Conservation (phyloP, 2,888 invertebrate genomes). For the Lagria hirta region DNA sequence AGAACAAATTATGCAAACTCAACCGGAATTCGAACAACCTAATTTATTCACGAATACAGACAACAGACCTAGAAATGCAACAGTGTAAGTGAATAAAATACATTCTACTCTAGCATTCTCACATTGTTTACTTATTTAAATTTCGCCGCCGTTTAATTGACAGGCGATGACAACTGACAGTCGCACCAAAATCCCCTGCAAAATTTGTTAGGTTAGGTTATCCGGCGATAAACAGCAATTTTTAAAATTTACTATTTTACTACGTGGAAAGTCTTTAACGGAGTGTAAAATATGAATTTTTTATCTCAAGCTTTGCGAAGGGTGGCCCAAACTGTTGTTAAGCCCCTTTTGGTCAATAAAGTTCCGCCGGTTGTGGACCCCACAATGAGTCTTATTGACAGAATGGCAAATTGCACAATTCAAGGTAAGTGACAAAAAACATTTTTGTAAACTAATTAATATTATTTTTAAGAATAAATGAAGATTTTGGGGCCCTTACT, state of each 20-base stretch:
- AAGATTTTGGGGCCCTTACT: too few relatives aligned
- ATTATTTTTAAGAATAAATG: too few relatives aligned
- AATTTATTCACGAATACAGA: slow-evolving; percentile 8
- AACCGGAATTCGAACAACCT: slow-evolving; percentile 7
- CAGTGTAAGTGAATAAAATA: slow-evolving; percentile 2
- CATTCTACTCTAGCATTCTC: too few relatives aligned
- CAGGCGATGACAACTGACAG: too few relatives aligned
- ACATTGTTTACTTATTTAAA: too few relatives aligned
- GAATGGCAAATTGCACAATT: slow-evolving; percentile 32
- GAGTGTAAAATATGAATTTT: slow-evolving; percentile 32
- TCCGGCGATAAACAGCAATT: slow-evolving; percentile 1
- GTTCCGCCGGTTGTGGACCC: slow-evolving; percentile 16
- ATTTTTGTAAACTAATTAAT: not conserved
- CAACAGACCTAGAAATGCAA: not conserved
- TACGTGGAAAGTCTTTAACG: slow-evolving; percentile 5
- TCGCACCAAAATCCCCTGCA: slow-evolving; percentile 5
- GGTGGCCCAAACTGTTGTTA: slow-evolving; percentile 21
- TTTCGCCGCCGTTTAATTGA: too few relatives aligned
- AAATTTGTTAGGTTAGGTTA: slow-evolving; percentile 8
- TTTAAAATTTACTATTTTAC: slow-evolving; percentile 6
- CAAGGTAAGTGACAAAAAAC: slow-evolving; percentile 42
- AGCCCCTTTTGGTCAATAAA: not conserved
- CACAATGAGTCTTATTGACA: slow-evolving; percentile 29
- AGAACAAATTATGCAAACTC: slow-evolving; percentile 16
- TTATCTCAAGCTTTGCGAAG: slow-evolving; percentile 30